phyloP scores from a whole-genome alignment of 2,888 invertebrate species.

The Cenopis cana region DNA sequence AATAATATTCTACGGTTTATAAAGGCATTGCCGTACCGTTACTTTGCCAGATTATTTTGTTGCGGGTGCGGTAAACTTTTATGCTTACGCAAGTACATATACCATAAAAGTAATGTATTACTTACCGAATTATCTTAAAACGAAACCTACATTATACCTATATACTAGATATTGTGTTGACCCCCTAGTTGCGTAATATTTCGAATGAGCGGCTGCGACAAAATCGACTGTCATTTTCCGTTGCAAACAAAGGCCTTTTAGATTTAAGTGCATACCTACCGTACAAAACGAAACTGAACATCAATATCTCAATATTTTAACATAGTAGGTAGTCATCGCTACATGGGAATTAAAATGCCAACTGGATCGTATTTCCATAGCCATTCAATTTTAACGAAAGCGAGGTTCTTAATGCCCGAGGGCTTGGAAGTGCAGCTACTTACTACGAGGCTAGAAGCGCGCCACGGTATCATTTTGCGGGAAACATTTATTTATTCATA shows the following conservation, averaged over 20 bases:
- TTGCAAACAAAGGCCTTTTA: too few relatives aligned
- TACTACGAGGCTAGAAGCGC: conserved; percentile 5
- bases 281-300: too few relatives aligned
- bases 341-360: neutral
- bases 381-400: neutral
- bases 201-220: too few relatives aligned
- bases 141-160: too few relatives aligned
- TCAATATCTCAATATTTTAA: too few relatives aligned
- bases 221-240: too few relatives aligned
- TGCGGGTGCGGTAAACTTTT: neutral
- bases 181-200: too few relatives aligned
- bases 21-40: conserved; percentile 21
- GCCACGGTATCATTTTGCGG: conserved; percentile 25
- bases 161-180: too few relatives aligned
- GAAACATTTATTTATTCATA: conserved; percentile 47
- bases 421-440: neutral
- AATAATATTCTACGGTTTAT: conserved; percentile 45
- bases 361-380: neutral
- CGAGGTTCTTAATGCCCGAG: neutral
- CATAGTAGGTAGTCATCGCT: neutral
- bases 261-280: too few relatives aligned
- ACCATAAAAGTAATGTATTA: too few relatives aligned
- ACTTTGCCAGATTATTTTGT: conserved; percentile 16
- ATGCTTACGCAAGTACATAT: neutral
- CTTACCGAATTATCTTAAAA: too few relatives aligned